A percentile compares a stretch with the other conserved stretches of the same genome.
phyloP scores from a whole-genome alignment of 2,113 vertebrate species.

The Pseudonaja textilis region DNA sequence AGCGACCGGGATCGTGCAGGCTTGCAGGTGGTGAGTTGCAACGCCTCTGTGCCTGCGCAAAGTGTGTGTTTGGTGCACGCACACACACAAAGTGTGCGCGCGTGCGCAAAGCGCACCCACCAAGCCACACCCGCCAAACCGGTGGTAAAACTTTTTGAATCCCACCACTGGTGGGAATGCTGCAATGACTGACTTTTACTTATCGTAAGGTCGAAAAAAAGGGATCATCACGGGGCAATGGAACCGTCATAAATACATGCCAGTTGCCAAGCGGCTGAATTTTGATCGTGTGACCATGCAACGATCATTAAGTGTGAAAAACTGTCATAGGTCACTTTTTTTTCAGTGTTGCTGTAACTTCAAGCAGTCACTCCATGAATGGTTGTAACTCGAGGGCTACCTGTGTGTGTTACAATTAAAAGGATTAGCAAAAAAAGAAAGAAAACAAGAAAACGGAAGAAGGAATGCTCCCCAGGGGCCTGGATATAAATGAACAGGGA shows the following conservation, averaged over 20 bases:
- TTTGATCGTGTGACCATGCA: background rate
- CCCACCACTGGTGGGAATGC: too few species aligned
- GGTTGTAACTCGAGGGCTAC: background rate
- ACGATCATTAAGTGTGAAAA: background rate
- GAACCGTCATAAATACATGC: background rate
- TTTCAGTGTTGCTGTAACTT: background rate
- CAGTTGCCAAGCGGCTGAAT: background rate
- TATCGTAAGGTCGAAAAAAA: background rate
- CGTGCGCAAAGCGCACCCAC: too few species aligned
- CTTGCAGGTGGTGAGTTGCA: too few species aligned
- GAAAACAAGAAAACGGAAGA: background rate
- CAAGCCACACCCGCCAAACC: too few species aligned
- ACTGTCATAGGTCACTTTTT: background rate
- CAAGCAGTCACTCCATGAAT: background rate
- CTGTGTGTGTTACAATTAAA: background rate
- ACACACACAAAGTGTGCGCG: too few species aligned
- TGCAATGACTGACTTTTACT: too few species aligned
- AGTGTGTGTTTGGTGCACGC: too few species aligned
- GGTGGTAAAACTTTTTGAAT: too few species aligned
- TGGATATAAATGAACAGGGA: background rate
- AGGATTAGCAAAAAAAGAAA: background rate
- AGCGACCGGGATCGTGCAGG: too few species aligned
- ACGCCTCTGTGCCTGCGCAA: too few species aligned
- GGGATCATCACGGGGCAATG: background rate
- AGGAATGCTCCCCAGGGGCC: background rate